phyloP scores from a whole-genome alignment of 2,888 invertebrate species.

The Brachylomia viminalis region DNA sequence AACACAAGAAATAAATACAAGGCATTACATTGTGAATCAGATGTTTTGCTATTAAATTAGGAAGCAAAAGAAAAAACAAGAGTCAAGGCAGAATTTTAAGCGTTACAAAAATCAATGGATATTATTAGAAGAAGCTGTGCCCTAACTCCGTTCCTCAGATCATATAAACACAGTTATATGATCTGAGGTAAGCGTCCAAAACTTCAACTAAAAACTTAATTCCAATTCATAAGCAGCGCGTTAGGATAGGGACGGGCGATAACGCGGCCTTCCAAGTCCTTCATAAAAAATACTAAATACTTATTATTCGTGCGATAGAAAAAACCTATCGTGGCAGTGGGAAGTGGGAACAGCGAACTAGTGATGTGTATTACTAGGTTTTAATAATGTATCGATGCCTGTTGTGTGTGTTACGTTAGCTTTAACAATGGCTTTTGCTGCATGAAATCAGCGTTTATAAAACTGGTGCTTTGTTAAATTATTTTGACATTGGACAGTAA shows the following conservation, averaged over 20 bases:
- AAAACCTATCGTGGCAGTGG: slow-evolving; percentile 76
- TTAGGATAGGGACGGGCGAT: slow-evolving; percentile 76
- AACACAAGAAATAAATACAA: slow-evolving; percentile 8
- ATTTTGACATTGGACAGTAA: background rate
- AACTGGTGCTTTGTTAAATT: slow-evolving; percentile 14
- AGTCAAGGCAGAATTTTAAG: slow-evolving; percentile 1
- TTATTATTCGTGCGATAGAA: slow-evolving; percentile 75
- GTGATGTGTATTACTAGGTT: slow-evolving; percentile 59
- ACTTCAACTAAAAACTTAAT: slow-evolving; percentile 61
- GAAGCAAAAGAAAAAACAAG: background rate
- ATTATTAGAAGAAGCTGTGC: slow-evolving; percentile 1
- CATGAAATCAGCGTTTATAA: slow-evolving; percentile 5
- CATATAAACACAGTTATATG: too few relatives aligned
- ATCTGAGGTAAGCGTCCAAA: slow-evolving; percentile 42
- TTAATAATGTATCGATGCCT: slow-evolving; percentile 34
- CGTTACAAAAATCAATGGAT: background rate
- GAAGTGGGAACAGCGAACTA: slow-evolving; percentile 73
- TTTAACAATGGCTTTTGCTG: slow-evolving; percentile 17
- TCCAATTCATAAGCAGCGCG: slow-evolving; percentile 64
- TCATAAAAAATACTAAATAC: slow-evolving; percentile 78
- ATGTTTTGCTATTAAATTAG: background rate
- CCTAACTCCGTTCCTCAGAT: slow-evolving; percentile 16
- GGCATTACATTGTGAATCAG: background rate
- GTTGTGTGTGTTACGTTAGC: background rate
- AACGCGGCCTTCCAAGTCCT: slow-evolving; percentile 72